Conservation (phyloP, 2,888 invertebrate species). For the Temnothorax unifasciatus region DNA sequence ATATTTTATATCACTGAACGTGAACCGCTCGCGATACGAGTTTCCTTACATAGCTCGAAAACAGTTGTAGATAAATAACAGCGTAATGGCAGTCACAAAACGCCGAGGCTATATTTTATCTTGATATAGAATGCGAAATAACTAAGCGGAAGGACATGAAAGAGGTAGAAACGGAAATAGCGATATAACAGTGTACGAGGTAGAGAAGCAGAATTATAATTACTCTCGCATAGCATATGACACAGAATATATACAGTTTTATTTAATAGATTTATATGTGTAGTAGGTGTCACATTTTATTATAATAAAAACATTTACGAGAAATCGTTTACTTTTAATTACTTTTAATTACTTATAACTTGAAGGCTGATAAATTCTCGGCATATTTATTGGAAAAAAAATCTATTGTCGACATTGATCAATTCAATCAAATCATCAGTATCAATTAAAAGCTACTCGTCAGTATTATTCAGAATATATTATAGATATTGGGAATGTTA, state of each 20-base stretch:
- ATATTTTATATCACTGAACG: slow-evolving; percentile 72
- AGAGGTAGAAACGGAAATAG: slow-evolving; percentile 17
- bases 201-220: slow-evolving; percentile 24
- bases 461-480: not conserved
- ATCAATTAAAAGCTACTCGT: not conserved
- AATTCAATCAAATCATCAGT: not conserved
- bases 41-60: slow-evolving; percentile 20
- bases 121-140: slow-evolving; percentile 3
- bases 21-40: slow-evolving; percentile 36
- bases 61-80: slow-evolving; percentile 50
- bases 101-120: slow-evolving; percentile 10
- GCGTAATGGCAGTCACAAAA: slow-evolving; percentile 52
- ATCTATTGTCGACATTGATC: not conserved
- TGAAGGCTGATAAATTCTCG: not conserved
- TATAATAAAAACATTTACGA: slow-evolving; percentile 1
- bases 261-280: not conserved
- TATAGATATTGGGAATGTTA: not conserved
- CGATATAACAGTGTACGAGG: not conserved
- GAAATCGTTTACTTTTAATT: not conserved
- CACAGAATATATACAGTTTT: not conserved
- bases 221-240: not conserved
- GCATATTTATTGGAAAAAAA: not conserved
- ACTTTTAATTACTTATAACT: slow-evolving; percentile 1
- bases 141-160: slow-evolving; percentile 19
- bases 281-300: not conserved